Evolutionary conservation across 2,797 vertebrate species (phyloP).

Genomic region (Hoplostethus mediterraneus): DNA sequence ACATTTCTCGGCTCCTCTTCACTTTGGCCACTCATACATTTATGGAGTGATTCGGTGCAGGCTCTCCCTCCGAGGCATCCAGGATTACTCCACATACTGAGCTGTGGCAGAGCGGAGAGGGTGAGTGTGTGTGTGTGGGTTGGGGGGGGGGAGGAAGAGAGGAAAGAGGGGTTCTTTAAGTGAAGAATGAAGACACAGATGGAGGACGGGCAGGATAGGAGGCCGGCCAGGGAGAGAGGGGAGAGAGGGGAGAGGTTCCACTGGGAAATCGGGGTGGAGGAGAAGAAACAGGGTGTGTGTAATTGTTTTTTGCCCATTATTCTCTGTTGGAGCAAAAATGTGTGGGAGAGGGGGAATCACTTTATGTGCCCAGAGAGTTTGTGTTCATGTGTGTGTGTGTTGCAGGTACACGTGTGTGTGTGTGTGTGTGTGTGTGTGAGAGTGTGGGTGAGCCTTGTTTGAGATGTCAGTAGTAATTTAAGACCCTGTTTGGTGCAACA

Average conservation of each 20-base stretch:
- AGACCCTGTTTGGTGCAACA: constrained; percentile 74
- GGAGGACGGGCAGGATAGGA: constrained; percentile 5
- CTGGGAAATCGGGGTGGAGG: not conserved
- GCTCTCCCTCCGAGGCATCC: constrained; percentile 74
- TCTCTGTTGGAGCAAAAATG: not conserved
- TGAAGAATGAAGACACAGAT: constrained; percentile 51
- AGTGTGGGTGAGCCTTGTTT: constrained; percentile 65
- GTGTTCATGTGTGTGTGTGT: constrained; percentile 19
- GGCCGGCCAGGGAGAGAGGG: constrained; percentile 29
- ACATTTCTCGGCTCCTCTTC: constrained; percentile 79
- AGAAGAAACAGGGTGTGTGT: constrained; percentile 30
- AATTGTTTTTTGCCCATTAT: constrained; percentile 23
- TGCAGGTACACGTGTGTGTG: constrained; percentile 30
- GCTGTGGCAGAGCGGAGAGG: constrained; percentile 34
- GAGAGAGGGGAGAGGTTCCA: constrained; percentile 1
- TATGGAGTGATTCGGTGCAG: constrained; percentile 80
- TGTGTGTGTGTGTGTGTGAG: constrained; percentile 19
- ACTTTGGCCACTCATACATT: constrained; percentile 85
- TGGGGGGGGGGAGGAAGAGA: constrained; percentile 1
- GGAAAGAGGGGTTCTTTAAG: constrained; percentile 44
- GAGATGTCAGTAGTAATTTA: constrained; percentile 81
- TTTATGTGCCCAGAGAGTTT: constrained; percentile 26
- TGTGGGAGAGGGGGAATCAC: constrained; percentile 12
- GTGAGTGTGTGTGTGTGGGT: constrained; percentile 1
- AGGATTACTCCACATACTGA: constrained; percentile 74